Evolutionary conservation across 2,113 vertebrate genomes (phyloP), one percentile per base, ranked within the genome.

Genomic region (Willisornis vidua): DNA sequence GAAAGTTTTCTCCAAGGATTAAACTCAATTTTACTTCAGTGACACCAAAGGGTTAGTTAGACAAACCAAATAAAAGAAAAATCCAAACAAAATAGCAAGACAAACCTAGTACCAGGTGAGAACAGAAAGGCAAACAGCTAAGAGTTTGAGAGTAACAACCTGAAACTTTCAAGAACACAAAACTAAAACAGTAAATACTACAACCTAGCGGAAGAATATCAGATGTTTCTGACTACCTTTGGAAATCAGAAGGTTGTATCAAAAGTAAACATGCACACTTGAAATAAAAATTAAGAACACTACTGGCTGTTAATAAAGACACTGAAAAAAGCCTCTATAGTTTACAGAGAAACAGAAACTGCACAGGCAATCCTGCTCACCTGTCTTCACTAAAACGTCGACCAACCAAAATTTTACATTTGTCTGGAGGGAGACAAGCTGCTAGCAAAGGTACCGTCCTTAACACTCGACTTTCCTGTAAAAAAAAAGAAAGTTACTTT

Each of bases 361-460:
- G 6, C 22, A 84, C 12, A 63, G 37, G 17, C 23, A 93, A 37
- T 85, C 19, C 35, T n/a, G 12, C 96, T 98, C 96, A 99, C 99
- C 98, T 98, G 73, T 99, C 99, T 93, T 99, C 99, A 84, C 95
- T 99, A 94, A 99, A 99, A 91, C 99, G 98, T 73, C 99, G 98
- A 68, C 99, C 99, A 78, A 99, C 97, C 78, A 99, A 98, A 48
- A 99, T 98, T 79, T 98, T 99, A 96, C 99, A 99, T 95, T 99
- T 99, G 54, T 98, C 98, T 78, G 97, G 97, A n/a, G 99, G 98
- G 12, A 99, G 98, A 96, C 99, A 99, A 26, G 99, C 99, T 43
- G 98, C 98, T 41, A 99, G 97, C 39, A 99, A 98, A 85, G 99
- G 99, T 13, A 99, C 99, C 0, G 99, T 99, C 59, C 99, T 98